Percentiles rank a stretch among this genome's conserved stretches.
These are phyloP conservation scores for Garra rufa DNA, from an alignment of 2,113 vertebrate genomes.

Conservation along the genomic window DNA sequence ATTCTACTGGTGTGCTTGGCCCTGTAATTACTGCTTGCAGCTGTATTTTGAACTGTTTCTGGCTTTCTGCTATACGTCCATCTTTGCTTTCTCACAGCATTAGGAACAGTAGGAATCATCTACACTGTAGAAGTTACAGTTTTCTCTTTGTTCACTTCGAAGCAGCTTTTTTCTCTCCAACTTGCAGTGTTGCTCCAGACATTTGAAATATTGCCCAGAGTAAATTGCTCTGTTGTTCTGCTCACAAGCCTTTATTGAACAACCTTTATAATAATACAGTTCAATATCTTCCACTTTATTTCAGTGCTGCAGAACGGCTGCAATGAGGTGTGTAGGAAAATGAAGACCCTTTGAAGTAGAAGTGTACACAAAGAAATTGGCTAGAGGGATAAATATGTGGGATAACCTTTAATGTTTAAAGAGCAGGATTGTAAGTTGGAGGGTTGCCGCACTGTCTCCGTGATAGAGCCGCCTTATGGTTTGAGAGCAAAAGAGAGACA, in stretches of 20 bases:
- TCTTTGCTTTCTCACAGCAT: not conserved
- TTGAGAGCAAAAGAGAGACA: constrained; percentile 35
- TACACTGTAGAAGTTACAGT: constrained; percentile 30
- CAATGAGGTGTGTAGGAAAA: constrained; percentile 44
- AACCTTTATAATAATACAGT: constrained; percentile 54
- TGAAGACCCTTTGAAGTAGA: constrained; percentile 56
- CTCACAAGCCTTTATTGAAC: constrained; percentile 53
- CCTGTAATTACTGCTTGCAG: not conserved
- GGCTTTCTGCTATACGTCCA: not conserved
- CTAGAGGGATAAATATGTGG: constrained; percentile 51
- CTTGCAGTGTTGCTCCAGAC: constrained; percentile 33
- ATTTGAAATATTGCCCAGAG: constrained; percentile 51
- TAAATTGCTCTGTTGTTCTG: constrained; percentile 61
- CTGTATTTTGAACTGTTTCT: not conserved
- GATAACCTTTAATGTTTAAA: constrained; percentile 57
- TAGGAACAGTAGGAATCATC: constrained; percentile 26
- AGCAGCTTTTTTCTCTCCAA: not conserved
- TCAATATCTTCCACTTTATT: constrained; percentile 54
- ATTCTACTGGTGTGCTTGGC: not conserved
- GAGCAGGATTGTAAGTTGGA: constrained; percentile 53
- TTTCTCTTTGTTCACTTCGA: constrained; percentile 46
- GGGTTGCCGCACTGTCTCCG: constrained; percentile 15
- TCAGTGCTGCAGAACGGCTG: constrained; percentile 14
- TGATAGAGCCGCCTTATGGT: constrained; percentile 37
- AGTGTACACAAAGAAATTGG: constrained; percentile 57